phyloP scores from a whole-genome alignment of 92 coral and sea anemone genomes.

The Epizoanthus illoricatus region DNA sequence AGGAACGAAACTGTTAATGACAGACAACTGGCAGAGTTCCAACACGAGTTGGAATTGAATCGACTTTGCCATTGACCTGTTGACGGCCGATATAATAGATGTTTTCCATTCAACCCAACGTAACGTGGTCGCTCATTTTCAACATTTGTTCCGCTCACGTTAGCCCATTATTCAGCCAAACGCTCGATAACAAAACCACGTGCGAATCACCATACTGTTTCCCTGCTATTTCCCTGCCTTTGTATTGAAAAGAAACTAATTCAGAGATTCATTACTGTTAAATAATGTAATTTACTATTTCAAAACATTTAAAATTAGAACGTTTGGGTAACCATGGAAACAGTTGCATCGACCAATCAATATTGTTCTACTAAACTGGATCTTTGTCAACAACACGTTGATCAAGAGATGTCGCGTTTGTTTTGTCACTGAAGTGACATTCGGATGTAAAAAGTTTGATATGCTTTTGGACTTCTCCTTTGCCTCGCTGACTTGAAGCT shows the following conservation, averaged over 20 bases:
- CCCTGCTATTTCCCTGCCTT: too few relatives aligned
- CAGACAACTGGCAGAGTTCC: slow-evolving; percentile 25
- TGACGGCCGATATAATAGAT: neutral
- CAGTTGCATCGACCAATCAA: slow-evolving; percentile 4
- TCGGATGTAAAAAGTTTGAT: neutral
- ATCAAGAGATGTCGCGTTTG: neutral
- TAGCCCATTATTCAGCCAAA: neutral
- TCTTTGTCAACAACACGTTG: neutral
- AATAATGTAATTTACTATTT: neutral
- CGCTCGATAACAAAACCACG: neutral
- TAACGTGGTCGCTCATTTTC: too few relatives aligned
- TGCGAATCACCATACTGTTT: neutral
- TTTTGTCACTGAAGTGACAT: neutral
- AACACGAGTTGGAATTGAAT: slow-evolving; percentile 21
- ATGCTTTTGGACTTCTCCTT: neutral
- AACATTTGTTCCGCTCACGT: neutral
- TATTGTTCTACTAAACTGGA: neutral
- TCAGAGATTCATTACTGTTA: neutral
- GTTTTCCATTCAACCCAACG: too few relatives aligned
- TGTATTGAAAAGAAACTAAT: slow-evolving; percentile 1
- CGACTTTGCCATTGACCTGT: neutral
- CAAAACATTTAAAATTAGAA: neutral
- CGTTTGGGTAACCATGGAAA: slow-evolving; percentile 1
- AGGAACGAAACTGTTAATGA: neutral
- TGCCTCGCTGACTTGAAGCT: neutral